Conservation (phyloP, 2,113 vertebrate genomes). For the Colaptes auratus region DNA sequence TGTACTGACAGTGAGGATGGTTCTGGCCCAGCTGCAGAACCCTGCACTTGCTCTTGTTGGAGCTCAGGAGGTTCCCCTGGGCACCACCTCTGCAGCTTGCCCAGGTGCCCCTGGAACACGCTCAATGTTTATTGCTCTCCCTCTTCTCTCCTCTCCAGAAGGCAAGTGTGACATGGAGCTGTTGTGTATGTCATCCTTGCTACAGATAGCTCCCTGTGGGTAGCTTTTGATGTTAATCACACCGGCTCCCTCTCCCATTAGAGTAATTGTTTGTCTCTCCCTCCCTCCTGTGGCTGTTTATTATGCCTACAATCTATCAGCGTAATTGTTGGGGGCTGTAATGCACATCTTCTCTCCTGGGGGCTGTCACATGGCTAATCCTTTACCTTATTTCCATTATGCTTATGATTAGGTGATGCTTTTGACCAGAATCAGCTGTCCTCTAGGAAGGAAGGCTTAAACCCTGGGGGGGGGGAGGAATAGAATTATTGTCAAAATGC, state of each 20-base stretch:
- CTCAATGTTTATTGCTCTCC: not conserved
- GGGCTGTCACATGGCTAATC: constrained; percentile 46
- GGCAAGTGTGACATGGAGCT: not conserved
- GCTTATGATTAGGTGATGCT: constrained; percentile 22
- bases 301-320: constrained; percentile 72
- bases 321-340: constrained; percentile 51
- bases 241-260: constrained; percentile 71
- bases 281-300: constrained; percentile 67
- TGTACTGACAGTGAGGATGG: too few species aligned
- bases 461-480: not conserved
- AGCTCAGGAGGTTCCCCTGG: too few species aligned
- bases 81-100: too few species aligned
- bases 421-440: constrained; percentile 45
- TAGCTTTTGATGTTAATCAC: constrained; percentile 61
- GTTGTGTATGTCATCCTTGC: not conserved
- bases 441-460: constrained; percentile 33
- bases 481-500: not conserved
- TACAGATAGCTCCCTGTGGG: not conserved
- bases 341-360: constrained; percentile 46
- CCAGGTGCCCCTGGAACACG: not conserved
- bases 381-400: constrained; percentile 51
- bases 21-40: too few species aligned
- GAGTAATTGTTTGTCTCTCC: constrained; percentile 72
- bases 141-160: not conserved
- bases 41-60: too few species aligned